These are phyloP conservation scores for Aurelia aurita DNA, from an alignment of 30 jellyfish, hydroid and myxozoan genomes.

Conservation along the genomic window DNA sequence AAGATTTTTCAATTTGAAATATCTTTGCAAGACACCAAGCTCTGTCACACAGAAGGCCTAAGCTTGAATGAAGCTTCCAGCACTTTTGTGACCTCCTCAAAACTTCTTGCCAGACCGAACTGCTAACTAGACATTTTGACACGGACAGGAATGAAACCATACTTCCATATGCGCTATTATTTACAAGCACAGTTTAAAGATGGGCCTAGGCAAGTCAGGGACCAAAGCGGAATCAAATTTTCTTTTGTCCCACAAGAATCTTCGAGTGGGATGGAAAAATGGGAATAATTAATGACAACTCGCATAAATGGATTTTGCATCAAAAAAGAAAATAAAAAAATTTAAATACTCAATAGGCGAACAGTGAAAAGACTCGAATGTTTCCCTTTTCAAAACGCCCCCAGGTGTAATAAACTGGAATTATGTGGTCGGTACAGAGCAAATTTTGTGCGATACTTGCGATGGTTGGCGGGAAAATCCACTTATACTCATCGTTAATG, in stretches of 20 bases:
- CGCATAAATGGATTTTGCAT: slow-evolving; percentile 47
- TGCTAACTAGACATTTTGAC: too few relatives aligned
- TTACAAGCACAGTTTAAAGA: not conserved
- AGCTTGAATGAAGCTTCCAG: too few relatives aligned
- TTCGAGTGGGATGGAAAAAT: not conserved
- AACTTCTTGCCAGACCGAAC: too few relatives aligned
- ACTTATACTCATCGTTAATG: slow-evolving; percentile 37
- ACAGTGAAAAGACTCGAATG: slow-evolving; percentile 12
- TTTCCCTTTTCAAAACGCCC: slow-evolving; percentile 21
- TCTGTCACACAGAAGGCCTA: too few relatives aligned
- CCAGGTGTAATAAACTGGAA: slow-evolving; percentile 27
- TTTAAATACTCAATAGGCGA: slow-evolving; percentile 33
- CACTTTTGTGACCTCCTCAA: too few relatives aligned
- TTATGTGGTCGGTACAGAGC: slow-evolving; percentile 55
- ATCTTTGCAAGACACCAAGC: too few relatives aligned
- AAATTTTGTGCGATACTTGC: slow-evolving; percentile 29
- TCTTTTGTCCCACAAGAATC: not conserved
- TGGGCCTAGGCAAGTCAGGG: too few relatives aligned
- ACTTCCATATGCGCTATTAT: not conserved
- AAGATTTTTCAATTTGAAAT: too few relatives aligned
- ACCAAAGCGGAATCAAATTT: too few relatives aligned
- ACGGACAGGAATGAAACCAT: too few relatives aligned
- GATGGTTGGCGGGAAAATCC: slow-evolving; percentile 57
- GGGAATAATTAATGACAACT: slow-evolving; percentile 53
- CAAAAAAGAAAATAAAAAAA: slow-evolving; percentile 20